Conservation (phyloP, 2,113 vertebrate species). For the Triplophysa rosa region DNA sequence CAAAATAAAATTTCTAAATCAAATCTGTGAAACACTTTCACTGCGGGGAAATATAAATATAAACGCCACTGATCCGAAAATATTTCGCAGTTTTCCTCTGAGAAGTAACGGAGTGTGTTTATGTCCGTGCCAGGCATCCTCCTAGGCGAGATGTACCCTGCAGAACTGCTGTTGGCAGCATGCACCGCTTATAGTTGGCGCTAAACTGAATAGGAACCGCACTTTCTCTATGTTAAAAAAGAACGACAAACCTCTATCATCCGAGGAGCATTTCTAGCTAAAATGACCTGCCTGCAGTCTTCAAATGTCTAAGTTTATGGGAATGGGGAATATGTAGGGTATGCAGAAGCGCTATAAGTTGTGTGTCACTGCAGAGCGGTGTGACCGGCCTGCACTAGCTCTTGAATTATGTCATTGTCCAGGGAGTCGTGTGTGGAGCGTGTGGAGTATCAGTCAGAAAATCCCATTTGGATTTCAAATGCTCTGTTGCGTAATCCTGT, state of each 20-base stretch:
- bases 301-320: constrained; percentile 10
- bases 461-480: constrained; percentile 50
- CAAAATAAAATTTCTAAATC: neutral
- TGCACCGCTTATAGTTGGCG: neutral
- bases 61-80: too few species aligned
- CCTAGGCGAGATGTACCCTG: constrained; percentile 3
- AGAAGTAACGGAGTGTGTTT: neutral
- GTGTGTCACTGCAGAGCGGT: constrained; percentile 7
- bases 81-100: neutral
- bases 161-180: neutral
- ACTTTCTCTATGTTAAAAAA: neutral
- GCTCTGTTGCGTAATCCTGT: constrained; percentile 29
- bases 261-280: constrained; percentile 16
- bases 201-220: neutral
- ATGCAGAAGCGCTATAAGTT: constrained; percentile 14
- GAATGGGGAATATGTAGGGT: constrained; percentile 3
- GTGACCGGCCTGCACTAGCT: constrained; percentile 22
- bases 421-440: constrained; percentile 4
- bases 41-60: neutral
- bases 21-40: neutral
- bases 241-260: constrained; percentile 23
- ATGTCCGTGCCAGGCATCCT: constrained; percentile 17
- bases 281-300: constrained; percentile 6
- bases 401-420: constrained; percentile 22
- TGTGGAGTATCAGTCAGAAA: constrained; percentile 40